phyloP scores from a whole-genome alignment of 92 coral and sea anemone species.

The Porites evermanni region DNA sequence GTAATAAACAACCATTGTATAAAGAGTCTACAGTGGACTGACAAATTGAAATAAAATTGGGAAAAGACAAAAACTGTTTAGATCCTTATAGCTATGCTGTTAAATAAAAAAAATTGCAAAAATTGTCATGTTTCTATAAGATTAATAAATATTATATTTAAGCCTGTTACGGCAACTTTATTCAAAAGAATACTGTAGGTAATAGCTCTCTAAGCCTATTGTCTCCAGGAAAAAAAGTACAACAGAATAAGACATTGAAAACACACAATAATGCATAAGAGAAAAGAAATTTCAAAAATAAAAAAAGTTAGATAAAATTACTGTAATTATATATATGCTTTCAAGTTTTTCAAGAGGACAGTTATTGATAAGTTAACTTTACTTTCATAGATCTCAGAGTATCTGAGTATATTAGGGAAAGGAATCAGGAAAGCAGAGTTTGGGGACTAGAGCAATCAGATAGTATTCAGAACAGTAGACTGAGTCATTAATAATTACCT shows the following conservation, averaged over 20 bases:
- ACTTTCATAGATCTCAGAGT: neutral
- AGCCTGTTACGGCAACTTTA: neutral
- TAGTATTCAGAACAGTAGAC: no score
- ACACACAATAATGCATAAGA: neutral
- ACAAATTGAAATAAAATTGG: no score
- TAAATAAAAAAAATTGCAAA: no score
- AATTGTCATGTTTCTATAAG: no score
- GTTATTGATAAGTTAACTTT: neutral
- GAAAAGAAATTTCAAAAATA: neutral
- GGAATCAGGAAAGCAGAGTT: neutral
- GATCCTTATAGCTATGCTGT: no score
- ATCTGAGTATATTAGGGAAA: neutral
- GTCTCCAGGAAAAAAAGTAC: neutral
- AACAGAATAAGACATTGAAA: neutral
- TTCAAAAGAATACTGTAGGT: neutral
- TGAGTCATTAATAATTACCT: no score
- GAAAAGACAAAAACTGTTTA: no score
- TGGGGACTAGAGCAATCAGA: neutral
- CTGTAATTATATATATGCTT: no score
- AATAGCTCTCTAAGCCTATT: neutral
- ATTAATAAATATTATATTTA: no score
- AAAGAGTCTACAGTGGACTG: no score
- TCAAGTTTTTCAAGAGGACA: constrained; percentile 3
- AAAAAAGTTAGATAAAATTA: neutral
- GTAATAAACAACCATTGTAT: no score